Evolutionary conservation across 2,113 vertebrate genomes (phyloP).

Genomic region (Sander vitreus): DNA sequence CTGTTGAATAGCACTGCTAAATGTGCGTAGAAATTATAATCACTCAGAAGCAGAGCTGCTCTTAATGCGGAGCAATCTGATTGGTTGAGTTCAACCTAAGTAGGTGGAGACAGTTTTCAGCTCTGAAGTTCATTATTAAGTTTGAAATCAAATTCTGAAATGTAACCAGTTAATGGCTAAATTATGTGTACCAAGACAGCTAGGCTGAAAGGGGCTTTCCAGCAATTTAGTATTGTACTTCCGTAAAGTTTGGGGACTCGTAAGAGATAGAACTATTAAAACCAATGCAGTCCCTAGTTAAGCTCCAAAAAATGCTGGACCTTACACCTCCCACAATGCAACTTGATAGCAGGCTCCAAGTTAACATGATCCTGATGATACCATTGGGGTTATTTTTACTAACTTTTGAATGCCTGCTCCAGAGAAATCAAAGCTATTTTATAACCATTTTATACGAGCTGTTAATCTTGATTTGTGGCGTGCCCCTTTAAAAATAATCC

Average conservation of each 20-base stretch:
- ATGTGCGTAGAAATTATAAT: conserved; percentile 22
- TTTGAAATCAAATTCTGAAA: conserved; percentile 5
- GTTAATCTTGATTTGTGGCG: neutral
- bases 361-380: neutral
- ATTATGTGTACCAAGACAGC: neutral
- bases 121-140: neutral
- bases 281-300: neutral
- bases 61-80: conserved; percentile 3
- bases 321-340: conserved; percentile 10
- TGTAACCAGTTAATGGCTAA: neutral
- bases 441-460: neutral
- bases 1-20: conserved; percentile 30
- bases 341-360: neutral
- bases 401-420: neutral
- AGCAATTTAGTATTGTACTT: neutral
- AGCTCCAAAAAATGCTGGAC: neutral
- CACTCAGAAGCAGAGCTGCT: conserved; percentile 25
- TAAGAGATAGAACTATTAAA: neutral
- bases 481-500: neutral
- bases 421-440: conserved; percentile 5
- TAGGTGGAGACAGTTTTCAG: neutral
- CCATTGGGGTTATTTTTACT: neutral
- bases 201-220: neutral
- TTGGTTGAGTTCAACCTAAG: neutral
- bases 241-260: neutral